phyloP scores from a whole-genome alignment of 2,113 vertebrate genomes.

The Daphoenositta chrysoptera region DNA sequence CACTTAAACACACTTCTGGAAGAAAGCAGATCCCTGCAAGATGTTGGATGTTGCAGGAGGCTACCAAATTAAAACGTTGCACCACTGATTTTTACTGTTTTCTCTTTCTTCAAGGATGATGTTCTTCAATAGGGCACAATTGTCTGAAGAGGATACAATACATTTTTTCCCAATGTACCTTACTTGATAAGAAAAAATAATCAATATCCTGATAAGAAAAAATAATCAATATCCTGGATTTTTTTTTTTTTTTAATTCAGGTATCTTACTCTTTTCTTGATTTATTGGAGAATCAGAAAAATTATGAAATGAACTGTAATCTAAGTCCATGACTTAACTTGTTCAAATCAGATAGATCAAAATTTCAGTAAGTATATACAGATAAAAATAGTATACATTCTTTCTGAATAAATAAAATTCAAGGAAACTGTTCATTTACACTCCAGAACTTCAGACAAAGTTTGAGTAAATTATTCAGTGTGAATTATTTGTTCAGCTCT shows the following conservation, averaged over 20 bases:
- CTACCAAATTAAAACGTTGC: neutral
- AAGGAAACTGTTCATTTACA: neutral
- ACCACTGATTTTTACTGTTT: neutral
- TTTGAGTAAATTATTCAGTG: slow-evolving; percentile 55
- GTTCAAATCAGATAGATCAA: neutral
- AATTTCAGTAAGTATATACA: neutral
- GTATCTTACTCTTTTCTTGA: neutral
- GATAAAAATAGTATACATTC: neutral
- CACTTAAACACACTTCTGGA: neutral
- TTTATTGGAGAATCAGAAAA: neutral
- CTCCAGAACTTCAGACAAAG: neutral
- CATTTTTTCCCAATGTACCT: neutral
- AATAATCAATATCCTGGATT: neutral
- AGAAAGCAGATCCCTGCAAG: neutral
- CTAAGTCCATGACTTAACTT: neutral
- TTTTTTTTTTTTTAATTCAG: neutral
- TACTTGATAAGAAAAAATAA: neutral
- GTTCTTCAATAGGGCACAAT: neutral
- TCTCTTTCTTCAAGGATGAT: neutral
- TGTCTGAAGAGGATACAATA: neutral
- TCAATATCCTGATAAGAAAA: neutral
- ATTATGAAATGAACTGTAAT: neutral
- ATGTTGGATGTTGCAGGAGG: neutral
- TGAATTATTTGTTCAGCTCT: slow-evolving; percentile 62
- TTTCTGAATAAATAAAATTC: slow-evolving; percentile 29